phyloP scores from a whole-genome alignment of 2,888 invertebrate species.

The Hesperia comma region DNA sequence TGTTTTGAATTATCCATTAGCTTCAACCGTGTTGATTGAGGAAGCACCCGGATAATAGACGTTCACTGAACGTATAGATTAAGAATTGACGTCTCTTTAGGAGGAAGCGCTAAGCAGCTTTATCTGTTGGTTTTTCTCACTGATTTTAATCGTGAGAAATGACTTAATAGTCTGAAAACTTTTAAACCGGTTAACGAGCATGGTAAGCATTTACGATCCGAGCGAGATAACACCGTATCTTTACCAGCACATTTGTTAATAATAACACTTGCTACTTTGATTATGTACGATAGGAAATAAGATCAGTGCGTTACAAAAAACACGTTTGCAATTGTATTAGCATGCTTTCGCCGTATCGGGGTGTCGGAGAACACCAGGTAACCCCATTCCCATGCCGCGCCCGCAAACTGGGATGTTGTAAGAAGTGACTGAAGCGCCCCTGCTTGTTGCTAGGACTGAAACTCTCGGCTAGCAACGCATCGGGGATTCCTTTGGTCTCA shows the following conservation, averaged over 20 bases:
- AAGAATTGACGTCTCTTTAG: conserved; percentile 28
- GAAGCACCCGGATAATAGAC: conserved; percentile 11
- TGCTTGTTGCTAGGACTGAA: too few species aligned
- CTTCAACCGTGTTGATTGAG: conserved; percentile 6
- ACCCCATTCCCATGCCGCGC: too few species aligned
- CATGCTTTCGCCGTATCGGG: too few species aligned
- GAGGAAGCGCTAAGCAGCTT: conserved; percentile 22
- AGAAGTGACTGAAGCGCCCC: too few species aligned
- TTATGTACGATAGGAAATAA: too few species aligned
- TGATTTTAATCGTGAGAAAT: conserved; percentile 33
- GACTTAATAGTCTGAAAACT: conserved; percentile 12
- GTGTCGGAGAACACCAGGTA: too few species aligned
- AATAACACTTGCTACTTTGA: too few species aligned
- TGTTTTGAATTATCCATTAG: background rate
- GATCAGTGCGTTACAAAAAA: too few species aligned
- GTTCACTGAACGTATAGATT: conserved; percentile 16
- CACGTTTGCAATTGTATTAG: too few species aligned
- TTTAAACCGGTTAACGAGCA: conserved; percentile 5
- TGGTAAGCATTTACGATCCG: background rate
- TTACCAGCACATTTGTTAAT: background rate
- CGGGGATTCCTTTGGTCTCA: too few species aligned
- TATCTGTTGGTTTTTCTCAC: conserved; percentile 13
- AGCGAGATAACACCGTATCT: background rate
- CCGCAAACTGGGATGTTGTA: too few species aligned
- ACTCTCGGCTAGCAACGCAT: too few species aligned